Base-by-base conservation (phyloP, 2,888 invertebrate genomes). In the Entomobrya multifasciata region DNA sequence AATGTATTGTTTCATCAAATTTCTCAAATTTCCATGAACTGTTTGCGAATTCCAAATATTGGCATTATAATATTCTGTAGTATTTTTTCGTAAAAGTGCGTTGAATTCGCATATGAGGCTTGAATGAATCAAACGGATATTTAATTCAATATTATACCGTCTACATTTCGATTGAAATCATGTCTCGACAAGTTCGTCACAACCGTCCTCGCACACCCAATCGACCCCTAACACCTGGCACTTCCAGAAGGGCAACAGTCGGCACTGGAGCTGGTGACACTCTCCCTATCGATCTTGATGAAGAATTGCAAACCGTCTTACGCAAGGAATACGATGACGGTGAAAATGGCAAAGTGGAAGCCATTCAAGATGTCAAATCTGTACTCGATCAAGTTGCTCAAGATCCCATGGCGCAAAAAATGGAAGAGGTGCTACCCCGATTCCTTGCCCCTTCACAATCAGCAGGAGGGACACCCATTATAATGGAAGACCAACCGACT, bases 261-360 rank as follows among this genome's bases (percentile, higher is more conserved):
- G 67, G 62, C 11, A 22, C 22, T 13, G 62, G 62, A 2, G 62
- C 20, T 5, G 81, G 65, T 6, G 86, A 47, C 6, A 30, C 22
- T n/a, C 15, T 15, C 36, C 20, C 67, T 11, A 4, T 62, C 25
- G 20, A 22, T 22, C 57, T 72, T 47, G 88, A 88, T 27, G 85
- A 86, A 47, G 85, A 83, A 22, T 57, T 89, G 0, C 27, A 79
- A 8, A 67, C 70, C 13, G 87, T 89, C 11, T 62, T 82, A 0
- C 15, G 30, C 0, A 89, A 89, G 60, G 80, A 79, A 22, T 89
- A 89, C 49, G 79, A 60, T 0, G 84, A 87, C 0, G 88, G 88
- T 1, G 70, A 77, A 20, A 2, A 4, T 6, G 87, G 87, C 17
- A 86, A 79, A 72, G 57, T 72, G 20, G 87, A 89, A 57, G 89